Evolutionary conservation across 37 sponge, comb jelly and placozoan genomes (phyloP).

Genomic region (Chondrilla cf. caribensis): DNA sequence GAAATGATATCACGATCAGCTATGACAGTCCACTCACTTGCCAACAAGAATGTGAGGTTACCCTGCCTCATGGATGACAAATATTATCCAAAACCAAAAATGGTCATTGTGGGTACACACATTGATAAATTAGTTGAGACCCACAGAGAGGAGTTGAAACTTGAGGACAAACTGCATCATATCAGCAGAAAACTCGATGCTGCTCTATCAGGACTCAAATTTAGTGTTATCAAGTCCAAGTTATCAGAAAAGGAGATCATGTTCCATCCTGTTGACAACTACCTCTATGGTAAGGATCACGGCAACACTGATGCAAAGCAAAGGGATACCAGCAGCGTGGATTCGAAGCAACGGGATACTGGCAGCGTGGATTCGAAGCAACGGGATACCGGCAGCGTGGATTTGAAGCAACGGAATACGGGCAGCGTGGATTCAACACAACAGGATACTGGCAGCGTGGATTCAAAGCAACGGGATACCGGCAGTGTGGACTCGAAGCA

Average conservation of each 20-base stretch:
- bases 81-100: background rate
- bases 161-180: background rate
- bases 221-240: too few relatives aligned
- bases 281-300: too few relatives aligned
- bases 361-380: background rate
- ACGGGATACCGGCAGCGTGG: background rate
- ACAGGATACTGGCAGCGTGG: background rate
- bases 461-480: too few relatives aligned
- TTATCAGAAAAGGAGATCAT: too few relatives aligned
- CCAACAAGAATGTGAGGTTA: background rate
- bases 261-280: too few relatives aligned
- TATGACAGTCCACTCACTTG: conserved; percentile 6
- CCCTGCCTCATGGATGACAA: background rate
- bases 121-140: background rate
- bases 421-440: background rate
- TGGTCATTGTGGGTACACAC: background rate
- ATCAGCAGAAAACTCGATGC: too few relatives aligned
- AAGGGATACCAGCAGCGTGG: background rate
- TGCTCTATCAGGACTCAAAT: too few relatives aligned
- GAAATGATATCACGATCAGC: conserved; percentile 11
- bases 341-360: too few relatives aligned
- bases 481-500: background rate
- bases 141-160: too few relatives aligned
- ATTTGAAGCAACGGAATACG: too few relatives aligned
- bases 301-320: background rate